Evolutionary conservation across 2,888 invertebrate species (phyloP), one percentile per base, ranked within the genome.

Genomic region (Rhogogaster chlorosoma): DNA sequence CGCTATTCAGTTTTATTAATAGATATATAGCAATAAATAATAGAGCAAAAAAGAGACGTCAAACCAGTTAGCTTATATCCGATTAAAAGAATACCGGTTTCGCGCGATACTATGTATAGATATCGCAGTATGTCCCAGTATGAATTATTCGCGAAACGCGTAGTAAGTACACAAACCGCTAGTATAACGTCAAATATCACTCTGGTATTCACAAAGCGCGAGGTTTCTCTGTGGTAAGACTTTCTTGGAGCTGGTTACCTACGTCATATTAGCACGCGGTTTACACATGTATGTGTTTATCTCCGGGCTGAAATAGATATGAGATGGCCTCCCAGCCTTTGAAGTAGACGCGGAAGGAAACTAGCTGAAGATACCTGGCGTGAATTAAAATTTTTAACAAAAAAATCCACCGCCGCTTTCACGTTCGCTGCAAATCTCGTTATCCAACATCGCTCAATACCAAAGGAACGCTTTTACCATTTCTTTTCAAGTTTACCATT

Each of bases 191-290:
- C 38, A 42, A 42, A 73, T n/a, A 73, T 38, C 71, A 73, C 71
- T 73, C 71, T 42, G n/a, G 71, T 73, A 73, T 73, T 73, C 71
- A 42, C 71, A n/a, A n/a, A 73, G 42, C 71, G 71, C 71, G 71
- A 22, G 71, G 53, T 73, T 42, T 71, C 38, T 73, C 71, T 73
- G 71, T 73, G 71, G 71, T 73, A 73, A 73, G 71, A 73, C 71
- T 73, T 73, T 73, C 71, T 73, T 73, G 71, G 71, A 73, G 71
- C 71, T 42, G 38, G 22, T n/a, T 73, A 26, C 42, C 71, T 73
- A 26, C 71, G 71, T 73, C 71, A 73, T 73, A 73, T 73, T 42
- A 73, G n/a, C 71, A 73, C 71, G 71, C 22, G 71, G 38, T 7
- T 42, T 38, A 73, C 38, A 26, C 71, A 42, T 42, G 71, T 73